Percentiles rank a stretch among this genome's conserved stretches.
phyloP scores from a whole-genome alignment of 2,888 invertebrate species.

The Empis livida region DNA sequence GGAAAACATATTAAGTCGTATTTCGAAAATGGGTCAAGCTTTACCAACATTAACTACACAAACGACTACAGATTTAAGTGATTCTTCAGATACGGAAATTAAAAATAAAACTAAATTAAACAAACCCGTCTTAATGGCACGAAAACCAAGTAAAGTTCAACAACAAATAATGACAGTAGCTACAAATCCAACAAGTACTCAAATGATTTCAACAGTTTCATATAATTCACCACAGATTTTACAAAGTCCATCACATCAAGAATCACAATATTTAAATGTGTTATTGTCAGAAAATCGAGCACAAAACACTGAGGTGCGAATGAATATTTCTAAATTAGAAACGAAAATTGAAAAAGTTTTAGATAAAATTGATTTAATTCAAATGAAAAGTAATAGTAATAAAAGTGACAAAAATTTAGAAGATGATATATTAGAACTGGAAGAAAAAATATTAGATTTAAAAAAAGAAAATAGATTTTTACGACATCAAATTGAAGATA shows the following conservation, averaged over 20 bases:
- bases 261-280: slow-evolving; percentile 39
- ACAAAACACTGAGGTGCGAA: slow-evolving; percentile 52
- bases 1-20: slow-evolving; percentile 33
- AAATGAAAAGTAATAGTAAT: slow-evolving; percentile 2
- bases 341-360: slow-evolving; percentile 49
- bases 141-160: slow-evolving; percentile 10
- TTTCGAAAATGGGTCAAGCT: slow-evolving; percentile 43
- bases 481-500: slow-evolving; percentile 17
- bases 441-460: slow-evolving; percentile 30
- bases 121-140: slow-evolving; percentile 12
- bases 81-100: slow-evolving; percentile 37
- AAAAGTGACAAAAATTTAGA: slow-evolving; percentile 10
- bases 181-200: slow-evolving; percentile 1
- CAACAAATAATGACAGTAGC: slow-evolving; percentile 18
- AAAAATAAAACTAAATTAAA: slow-evolving; percentile 9
- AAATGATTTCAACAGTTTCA: slow-evolving; percentile 7
- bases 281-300: slow-evolving; percentile 47
- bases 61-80: slow-evolving; percentile 29
- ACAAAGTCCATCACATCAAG: slow-evolving; percentile 7
- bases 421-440: slow-evolving; percentile 26
- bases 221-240: slow-evolving; percentile 8
- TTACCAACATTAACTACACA: slow-evolving; percentile 30
- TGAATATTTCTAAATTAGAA: slow-evolving; percentile 47
- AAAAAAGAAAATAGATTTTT: slow-evolving; percentile 28
- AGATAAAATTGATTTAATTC: slow-evolving; percentile 36